Evolutionary conservation across 2,888 invertebrate species (phyloP), one percentile per base, ranked within the genome.

Genomic region (Pachymerium ferrugineum): DNA sequence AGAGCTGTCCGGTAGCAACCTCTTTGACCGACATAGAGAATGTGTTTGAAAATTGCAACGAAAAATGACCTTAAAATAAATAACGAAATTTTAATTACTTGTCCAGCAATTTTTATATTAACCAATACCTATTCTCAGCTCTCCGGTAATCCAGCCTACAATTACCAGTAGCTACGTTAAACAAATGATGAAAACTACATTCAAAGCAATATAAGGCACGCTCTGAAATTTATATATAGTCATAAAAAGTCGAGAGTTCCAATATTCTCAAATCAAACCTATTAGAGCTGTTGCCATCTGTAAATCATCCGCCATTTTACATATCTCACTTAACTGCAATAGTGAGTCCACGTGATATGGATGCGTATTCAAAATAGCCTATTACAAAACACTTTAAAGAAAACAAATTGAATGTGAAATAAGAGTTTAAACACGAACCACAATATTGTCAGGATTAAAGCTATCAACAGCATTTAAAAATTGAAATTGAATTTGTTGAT

Each of bases 1-100:
- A 94, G 84, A n/a, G 94, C 90, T 1, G 94, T 94, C 76, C 93
- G 86, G 79, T 90, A 89, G 82, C 93, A 93, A 4, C 93, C 92
- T 76, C 91, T 85, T 75, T 89, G 89, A 30, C 91, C 90, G 74
- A 93, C 87, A 80, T 90, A 91, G 74, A 87, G 85, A 76, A 93
- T 84, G 81, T 93, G 92, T 79, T 91, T 91, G 81, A 93, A 93
- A 28, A 94, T 82, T 0, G 92, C 89, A 74, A 94, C 87, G 80
- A 88, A 94, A 76, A 94, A 86, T 3, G 90, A 86, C 77, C 92
- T 88, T 31, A n/a, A 31, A 68, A 8, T 16, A n/a, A 38, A 38
- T n/a, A 35, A 35, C 35, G n/a, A 5, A 4, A 38, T 38, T 38
- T 38, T 1, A 38, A 38, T 10, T 8, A 0, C 16, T 38, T 2